Percentiles rank a stretch among this genome's conserved stretches.
Evolutionary conservation across 1,140 invertebrate species (phyloP).

Genomic region (Hylaeus anthracinus): DNA sequence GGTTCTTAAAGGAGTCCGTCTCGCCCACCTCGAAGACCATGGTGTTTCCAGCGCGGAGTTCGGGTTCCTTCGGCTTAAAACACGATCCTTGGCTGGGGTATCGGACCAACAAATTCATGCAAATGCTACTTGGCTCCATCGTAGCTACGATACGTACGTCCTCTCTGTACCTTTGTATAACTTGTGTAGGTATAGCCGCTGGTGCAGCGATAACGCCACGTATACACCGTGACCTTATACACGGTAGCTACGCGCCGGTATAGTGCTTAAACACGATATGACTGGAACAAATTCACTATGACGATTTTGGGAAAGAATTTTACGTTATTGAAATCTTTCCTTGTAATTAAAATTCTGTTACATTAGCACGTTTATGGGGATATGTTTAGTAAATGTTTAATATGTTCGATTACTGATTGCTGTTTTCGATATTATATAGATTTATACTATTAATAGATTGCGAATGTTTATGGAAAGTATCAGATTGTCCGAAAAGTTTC

Average conservation of each 20-base stretch:
- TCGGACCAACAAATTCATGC: conserved; percentile 74
- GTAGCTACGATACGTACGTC: conserved; percentile 58
- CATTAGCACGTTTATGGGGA: too few species aligned
- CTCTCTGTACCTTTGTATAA: conserved; percentile 35
- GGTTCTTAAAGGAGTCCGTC: conserved; percentile 58
- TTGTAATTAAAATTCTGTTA: too few species aligned
- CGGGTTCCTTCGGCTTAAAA: conserved; percentile 63
- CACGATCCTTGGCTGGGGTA: conserved; percentile 64
- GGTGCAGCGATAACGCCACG: conserved; percentile 62
- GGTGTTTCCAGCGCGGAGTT: conserved; percentile 32
- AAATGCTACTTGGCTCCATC: conserved; percentile 67
- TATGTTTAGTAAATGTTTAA: too few species aligned
- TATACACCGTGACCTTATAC: conserved; percentile 60
- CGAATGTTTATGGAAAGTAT: too few species aligned
- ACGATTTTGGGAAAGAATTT: conserved; percentile 45
- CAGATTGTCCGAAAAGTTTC: too few species aligned
- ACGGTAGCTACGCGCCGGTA: conserved; percentile 53
- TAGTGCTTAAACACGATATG: conserved; percentile 53
- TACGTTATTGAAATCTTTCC: conserved; percentile 25
- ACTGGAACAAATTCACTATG: conserved; percentile 56
- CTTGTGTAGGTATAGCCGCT: conserved; percentile 55
- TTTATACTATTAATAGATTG: too few species aligned
- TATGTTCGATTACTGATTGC: too few species aligned
- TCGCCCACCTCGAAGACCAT: conserved; percentile 15
- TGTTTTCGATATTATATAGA: too few species aligned